These are phyloP conservation scores for Puffinus mauretanicus DNA, from an alignment of 2,113 vertebrate genomes.

Conservation along the genomic window DNA sequence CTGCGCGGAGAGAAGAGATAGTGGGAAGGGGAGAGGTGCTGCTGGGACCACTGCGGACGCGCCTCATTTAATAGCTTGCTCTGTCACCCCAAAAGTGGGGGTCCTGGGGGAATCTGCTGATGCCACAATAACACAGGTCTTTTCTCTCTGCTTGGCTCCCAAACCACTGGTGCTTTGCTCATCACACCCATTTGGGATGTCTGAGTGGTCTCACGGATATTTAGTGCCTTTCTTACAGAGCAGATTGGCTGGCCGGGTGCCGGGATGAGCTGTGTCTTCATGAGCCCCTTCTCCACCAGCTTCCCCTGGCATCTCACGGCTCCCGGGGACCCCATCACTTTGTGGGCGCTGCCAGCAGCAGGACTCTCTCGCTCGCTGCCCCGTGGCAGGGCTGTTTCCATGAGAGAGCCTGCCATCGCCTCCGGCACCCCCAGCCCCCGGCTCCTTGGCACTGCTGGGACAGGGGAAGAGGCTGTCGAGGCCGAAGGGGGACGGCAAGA, in stretches of 20 bases:
- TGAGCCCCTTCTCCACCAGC: background rate
- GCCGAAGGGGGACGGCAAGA: background rate
- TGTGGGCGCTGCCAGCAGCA: background rate
- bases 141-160: background rate
- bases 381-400: background rate
- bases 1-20: background rate
- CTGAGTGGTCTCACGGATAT: background rate
- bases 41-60: background rate
- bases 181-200: background rate
- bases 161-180: background rate
- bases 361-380: accelerated
- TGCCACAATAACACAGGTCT: background rate
- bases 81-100: background rate
- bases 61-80: background rate
- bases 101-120: background rate
- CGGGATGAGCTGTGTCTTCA: accelerated
- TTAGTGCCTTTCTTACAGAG: background rate
- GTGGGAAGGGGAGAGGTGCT: background rate
- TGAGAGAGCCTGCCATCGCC: accelerated
- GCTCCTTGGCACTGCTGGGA: background rate
- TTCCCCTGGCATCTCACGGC: accelerated
- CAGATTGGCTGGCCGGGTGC: background rate
- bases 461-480: background rate
- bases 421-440: background rate
- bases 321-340: background rate